Evolutionary conservation across 2,113 vertebrate species (phyloP).

Genomic region (Tragelaphus strepsiceros): DNA sequence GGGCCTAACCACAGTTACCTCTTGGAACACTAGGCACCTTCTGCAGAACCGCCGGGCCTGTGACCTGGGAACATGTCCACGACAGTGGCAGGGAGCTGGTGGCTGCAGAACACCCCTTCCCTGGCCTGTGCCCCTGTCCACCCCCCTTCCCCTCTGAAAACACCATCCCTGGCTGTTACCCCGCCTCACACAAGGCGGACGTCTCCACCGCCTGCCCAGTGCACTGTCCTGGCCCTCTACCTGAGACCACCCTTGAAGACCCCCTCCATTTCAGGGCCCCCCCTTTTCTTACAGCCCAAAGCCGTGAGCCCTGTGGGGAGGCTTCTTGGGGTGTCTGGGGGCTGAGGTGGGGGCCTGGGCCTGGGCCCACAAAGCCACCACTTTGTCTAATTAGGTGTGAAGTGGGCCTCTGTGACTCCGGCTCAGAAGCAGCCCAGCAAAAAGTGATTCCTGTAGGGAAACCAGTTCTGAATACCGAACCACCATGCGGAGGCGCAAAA

Average conservation of each 20-base stretch:
- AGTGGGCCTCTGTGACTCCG: not conserved
- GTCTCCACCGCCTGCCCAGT: not conserved
- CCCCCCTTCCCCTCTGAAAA: not conserved
- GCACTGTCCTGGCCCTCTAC: not conserved
- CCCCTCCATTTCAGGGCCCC: not conserved
- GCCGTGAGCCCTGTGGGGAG: not conserved
- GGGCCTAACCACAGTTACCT: rapidly evolving
- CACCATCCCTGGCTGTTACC: not conserved
- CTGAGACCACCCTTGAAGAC: not conserved
- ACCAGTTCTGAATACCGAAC: not conserved
- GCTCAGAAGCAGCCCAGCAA: not conserved
- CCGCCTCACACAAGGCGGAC: not conserved
- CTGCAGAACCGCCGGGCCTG: not conserved
- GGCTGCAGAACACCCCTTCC: not conserved
- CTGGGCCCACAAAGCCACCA: not conserved
- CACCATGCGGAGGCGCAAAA: not conserved
- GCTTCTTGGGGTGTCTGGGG: not conserved
- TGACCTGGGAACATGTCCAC: not conserved
- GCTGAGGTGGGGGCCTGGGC: not conserved
- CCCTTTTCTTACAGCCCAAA: not conserved
- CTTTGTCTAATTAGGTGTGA: not conserved
- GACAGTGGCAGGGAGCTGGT: not conserved
- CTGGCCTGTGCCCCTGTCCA: not conserved
- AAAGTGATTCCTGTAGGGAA: not conserved
- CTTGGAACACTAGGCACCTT: not conserved